These are phyloP conservation scores for Lissocephala sabroskyi DNA, from an alignment of 2,888 invertebrate genomes.

Conservation along the genomic window DNA sequence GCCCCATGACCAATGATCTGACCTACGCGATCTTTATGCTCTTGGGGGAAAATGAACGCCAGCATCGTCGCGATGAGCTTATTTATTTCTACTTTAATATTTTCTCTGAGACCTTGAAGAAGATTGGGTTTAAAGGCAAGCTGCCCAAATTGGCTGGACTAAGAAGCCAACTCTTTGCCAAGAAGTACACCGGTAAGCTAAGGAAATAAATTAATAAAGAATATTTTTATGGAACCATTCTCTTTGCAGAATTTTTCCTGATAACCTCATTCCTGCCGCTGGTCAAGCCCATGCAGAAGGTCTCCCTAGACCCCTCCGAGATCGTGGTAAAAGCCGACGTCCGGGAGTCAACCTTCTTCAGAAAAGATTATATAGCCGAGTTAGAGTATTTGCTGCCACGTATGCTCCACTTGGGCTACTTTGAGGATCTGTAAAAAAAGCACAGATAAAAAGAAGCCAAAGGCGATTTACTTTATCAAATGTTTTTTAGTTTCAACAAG, in stretches of 20 bases:
- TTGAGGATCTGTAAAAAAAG: conserved; percentile 23
- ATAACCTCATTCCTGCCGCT: conserved; percentile 21
- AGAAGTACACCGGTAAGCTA: conserved; percentile 36
- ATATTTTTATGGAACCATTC: neutral
- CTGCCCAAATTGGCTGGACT: conserved; percentile 35
- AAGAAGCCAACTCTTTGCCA: conserved; percentile 32
- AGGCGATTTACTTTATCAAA: too few relatives aligned
- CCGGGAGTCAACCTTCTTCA: conserved; percentile 11
- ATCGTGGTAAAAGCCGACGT: conserved; percentile 11
- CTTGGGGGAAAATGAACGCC: conserved; percentile 31
- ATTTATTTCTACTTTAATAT: conserved; percentile 43
- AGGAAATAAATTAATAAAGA: conserved; percentile 10
- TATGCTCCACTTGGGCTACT: conserved; percentile 40
- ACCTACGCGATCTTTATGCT: conserved; percentile 45
- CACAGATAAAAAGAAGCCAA: too few relatives aligned
- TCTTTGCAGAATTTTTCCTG: conserved; percentile 15
- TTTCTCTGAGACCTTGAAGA: conserved; percentile 35
- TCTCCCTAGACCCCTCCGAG: neutral
- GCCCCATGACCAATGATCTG: conserved; percentile 41
- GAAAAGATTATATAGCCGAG: conserved; percentile 20
- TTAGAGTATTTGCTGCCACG: conserved; percentile 25
- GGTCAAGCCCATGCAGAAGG: conserved; percentile 6
- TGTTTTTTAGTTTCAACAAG: too few relatives aligned
- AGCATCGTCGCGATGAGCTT: conserved; percentile 31
- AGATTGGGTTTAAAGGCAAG: conserved; percentile 35